Evolutionary conservation across 2,888 invertebrate species (phyloP), one percentile per base, ranked within the genome.

Genomic region (Endotricha flammealis): DNA sequence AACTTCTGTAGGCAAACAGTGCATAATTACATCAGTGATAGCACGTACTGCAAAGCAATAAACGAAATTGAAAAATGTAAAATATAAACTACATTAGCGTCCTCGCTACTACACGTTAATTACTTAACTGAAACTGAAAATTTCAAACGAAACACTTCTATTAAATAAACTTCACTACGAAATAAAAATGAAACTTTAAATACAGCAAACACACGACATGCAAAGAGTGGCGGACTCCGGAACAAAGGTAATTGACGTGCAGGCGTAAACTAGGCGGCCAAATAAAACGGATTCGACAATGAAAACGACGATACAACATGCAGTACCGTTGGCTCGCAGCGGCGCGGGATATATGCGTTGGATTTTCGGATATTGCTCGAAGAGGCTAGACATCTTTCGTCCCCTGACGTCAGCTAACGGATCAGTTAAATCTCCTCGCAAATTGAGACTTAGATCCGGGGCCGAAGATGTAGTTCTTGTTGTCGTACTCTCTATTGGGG

Each of bases 331-430:
- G 53, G 86, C 74, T 60, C 79, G 80, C 29, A 85, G 85, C 40
- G 86, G 85, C 57, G 92, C 91, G 2, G 94, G 94, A 70, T 93
- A 94, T 50, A 94, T 92, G 56, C 92, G 90, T 67, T 93, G 92
- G 47, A 92, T 91, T 83, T 92, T 93, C 49, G 91, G 90, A 68
- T 93, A 93, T 56, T 91, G 90, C 68, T 92, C 91, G 74, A 92
- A 93, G 38, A 92, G 85, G 53, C 89, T 90, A 11, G 92, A 92
- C 72, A 92, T 91, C 66, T 91, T 90, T 34, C 87, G 74, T n/a
- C 75, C 83, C 36, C 82, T 67, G 12, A 69, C 80, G 39, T 87
- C 81, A 8, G 81, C 72, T 42, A 83, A 44, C 6, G 85, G 83
- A 47, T 83, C 80, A 1, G 70, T 60, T 31, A 83, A 46, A 42